Evolutionary conservation across 2,797 vertebrate genomes (phyloP).

Genomic region (Acrossocheilus wenchowensis): DNA sequence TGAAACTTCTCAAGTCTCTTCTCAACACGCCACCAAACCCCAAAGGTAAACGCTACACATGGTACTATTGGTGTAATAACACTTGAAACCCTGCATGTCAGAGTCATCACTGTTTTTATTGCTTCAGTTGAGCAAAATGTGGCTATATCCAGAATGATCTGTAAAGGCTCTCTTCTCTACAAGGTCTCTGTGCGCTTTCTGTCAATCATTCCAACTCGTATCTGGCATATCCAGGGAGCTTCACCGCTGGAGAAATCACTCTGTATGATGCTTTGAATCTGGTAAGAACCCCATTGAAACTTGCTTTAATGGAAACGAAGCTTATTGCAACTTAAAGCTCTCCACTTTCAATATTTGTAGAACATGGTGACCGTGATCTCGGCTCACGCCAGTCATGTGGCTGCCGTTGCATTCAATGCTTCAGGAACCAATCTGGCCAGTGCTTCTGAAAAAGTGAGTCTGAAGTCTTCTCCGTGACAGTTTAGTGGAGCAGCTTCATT

Average conservation of each 20-base stretch:
- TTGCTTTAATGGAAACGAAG: neutral
- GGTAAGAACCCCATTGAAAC: conserved; percentile 73
- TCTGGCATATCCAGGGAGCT: conserved; percentile 90
- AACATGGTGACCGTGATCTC: conserved; percentile 84
- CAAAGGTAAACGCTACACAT: conserved; percentile 76
- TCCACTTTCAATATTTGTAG: conserved; percentile 65
- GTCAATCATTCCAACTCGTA: conserved; percentile 93
- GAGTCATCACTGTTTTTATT: too few species aligned
- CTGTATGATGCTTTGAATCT: conserved; percentile 90
- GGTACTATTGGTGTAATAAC: neutral
- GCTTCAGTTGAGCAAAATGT: neutral
- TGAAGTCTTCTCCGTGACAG: neutral
- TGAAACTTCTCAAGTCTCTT: conserved; percentile 94
- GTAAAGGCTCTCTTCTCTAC: neutral
- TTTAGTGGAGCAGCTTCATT: neutral
- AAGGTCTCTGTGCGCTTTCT: conserved; percentile 93
- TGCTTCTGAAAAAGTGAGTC: conserved; percentile 88
- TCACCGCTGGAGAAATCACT: conserved; percentile 85
- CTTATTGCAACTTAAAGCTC: neutral
- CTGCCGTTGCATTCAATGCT: conserved; percentile 88
- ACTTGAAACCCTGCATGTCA: neutral
- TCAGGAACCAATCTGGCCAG: conserved; percentile 88
- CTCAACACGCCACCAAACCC: conserved; percentile 86
- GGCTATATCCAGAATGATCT: neutral
- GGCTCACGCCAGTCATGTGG: conserved; percentile 89